These are phyloP conservation scores for Drosophila monieri DNA, from an alignment of 2,888 invertebrate genomes.

Conservation along the genomic window DNA sequence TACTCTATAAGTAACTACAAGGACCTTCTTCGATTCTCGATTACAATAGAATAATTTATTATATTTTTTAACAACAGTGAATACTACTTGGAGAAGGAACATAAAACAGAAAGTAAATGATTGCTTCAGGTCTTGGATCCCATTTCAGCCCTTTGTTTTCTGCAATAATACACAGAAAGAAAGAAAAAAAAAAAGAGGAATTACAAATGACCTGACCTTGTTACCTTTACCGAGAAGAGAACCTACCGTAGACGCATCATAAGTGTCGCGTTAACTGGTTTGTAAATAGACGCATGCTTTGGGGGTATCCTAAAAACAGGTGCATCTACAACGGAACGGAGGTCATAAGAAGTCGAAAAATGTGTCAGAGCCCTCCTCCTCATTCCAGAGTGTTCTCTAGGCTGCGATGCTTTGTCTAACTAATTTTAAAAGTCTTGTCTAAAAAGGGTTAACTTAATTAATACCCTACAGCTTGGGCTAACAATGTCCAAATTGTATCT, in stretches of 20 bases:
- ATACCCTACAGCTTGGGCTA: too few relatives aligned
- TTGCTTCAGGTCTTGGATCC: constrained; percentile 11
- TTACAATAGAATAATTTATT: constrained; percentile 6
- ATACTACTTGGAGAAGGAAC: constrained; percentile 1
- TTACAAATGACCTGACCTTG: background rate
- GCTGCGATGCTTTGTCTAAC: constrained; percentile 13
- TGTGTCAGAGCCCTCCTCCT: constrained; percentile 1
- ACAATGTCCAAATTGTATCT: too few relatives aligned
- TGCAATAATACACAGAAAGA: constrained; percentile 21
- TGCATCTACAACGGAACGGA: constrained; percentile 28
- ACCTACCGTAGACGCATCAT: constrained; percentile 47
- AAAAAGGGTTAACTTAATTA: background rate
- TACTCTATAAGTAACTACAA: constrained; percentile 13
- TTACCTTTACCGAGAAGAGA: background rate
- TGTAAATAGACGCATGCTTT: constrained; percentile 6
- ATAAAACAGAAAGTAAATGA: constrained; percentile 3
- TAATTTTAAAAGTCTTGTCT: constrained; percentile 20
- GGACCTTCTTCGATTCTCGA: constrained; percentile 19
- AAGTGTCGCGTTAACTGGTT: constrained; percentile 14
- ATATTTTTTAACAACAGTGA: constrained; percentile 1
- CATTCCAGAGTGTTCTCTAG: background rate
- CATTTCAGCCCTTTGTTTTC: constrained; percentile 22
- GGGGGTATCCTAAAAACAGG: constrained; percentile 17
- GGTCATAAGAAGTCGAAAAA: constrained; percentile 23
- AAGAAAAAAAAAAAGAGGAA: constrained; percentile 3